Base-by-base conservation (phyloP, 2,797 vertebrate species). In the Lemur catta region DNA sequence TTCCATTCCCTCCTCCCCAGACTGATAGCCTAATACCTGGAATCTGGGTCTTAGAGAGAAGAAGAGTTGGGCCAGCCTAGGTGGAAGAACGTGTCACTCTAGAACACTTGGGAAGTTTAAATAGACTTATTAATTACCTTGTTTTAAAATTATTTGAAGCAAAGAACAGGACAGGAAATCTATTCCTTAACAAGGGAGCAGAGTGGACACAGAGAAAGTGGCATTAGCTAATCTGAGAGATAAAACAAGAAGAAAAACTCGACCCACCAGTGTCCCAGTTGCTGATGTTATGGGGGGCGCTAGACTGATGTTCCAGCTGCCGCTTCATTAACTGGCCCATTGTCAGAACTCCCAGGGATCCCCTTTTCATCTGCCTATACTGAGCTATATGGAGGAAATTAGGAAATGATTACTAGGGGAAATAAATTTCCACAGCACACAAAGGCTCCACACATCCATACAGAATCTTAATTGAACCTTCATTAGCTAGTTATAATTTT, bases 321-420 rank as follows among this genome's bases (percentile, higher is more conserved):
- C 99, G 99, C 99, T 99, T 99, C 99, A 99, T 99, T 97, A 99
- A 98, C 98, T 99, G 99, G 98, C 99, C 99, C 99, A 99, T 99
- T 97, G 99, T 99, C 98, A 99, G 99, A 97, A 99, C 99, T 95
- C 99, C 99, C 98, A 99, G 98, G 97, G 99, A 99, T 98, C 99
- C 99, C 98, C 99, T 99, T 99, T 99, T 99, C 99, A 99, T 99
- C 98, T 99, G 99, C 97, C 99, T 99, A 98, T 99, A 99, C 99
- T 99, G 99, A 99, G 99, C 99, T 99, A 98, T 96, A 98, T 97
- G 98, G 98, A 97, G 98, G 97, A 98, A 98, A 98, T 95, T 97
- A 97, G 97, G 97, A 98, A 86, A 97, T 33, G 87, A 89, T 98
- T 98, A 98, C 97, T 26, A 63, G 65, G 93, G 93, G 89, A 97